Evolutionary conservation across 2,797 vertebrate genomes (phyloP).

Genomic region (Octomys mimax): DNA sequence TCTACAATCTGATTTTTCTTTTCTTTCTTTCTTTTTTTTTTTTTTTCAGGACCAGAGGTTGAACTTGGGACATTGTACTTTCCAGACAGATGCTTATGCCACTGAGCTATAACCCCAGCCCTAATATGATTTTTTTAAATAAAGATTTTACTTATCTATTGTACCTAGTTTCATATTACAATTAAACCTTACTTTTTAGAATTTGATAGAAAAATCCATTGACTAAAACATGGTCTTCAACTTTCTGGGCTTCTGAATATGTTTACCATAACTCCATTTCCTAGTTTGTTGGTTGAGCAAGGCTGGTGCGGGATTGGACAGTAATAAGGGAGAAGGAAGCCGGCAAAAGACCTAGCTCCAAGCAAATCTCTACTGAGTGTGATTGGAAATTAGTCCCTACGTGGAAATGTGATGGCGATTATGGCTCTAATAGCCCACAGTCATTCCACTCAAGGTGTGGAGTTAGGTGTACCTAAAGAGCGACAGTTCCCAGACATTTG

Average conservation of each 20-base stretch:
- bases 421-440: too few species aligned
- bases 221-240: background rate
- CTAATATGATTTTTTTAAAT: background rate
- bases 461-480: background rate
- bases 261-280: background rate
- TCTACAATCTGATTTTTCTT: too few species aligned
- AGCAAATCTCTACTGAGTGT: background rate
- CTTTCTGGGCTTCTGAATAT: background rate
- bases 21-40: too few species aligned
- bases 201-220: slow-evolving; percentile 23
- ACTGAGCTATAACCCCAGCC: too few species aligned
- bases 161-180: background rate
- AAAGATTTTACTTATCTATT: background rate
- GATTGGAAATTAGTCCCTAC: background rate
- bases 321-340: background rate
- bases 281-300: background rate
- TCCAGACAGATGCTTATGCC: too few species aligned
- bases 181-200: background rate
- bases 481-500: background rate
- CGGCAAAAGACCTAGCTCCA: background rate
- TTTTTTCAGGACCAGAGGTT: too few species aligned
- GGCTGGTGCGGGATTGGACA: background rate
- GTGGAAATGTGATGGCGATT: background rate
- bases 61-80: too few species aligned
- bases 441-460: background rate